These are phyloP conservation scores for Julus scandinavius DNA, from an alignment of 2,888 invertebrate species.

Conservation along the genomic window DNA sequence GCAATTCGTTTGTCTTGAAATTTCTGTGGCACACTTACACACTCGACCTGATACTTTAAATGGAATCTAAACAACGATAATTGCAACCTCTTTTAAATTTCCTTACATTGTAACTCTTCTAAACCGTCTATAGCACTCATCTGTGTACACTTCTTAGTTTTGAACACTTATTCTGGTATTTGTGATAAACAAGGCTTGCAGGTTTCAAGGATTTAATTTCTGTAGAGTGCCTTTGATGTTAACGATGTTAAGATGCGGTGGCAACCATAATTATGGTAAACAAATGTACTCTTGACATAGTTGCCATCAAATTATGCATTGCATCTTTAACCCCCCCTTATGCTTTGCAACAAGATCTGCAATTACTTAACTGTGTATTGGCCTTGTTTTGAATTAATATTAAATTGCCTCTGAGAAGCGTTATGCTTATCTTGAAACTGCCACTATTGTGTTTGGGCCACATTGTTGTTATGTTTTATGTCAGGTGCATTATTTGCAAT, in stretches of 20 bases:
- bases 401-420: too few relatives aligned
- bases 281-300: not conserved
- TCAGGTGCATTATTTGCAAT: too few relatives aligned
- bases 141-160: not conserved
- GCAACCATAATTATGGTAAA: not conserved
- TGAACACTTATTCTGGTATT: not conserved
- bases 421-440: too few relatives aligned
- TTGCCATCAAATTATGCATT: not conserved
- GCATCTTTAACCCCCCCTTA: too few relatives aligned
- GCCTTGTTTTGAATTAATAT: too few relatives aligned
- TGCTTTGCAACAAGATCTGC: too few relatives aligned
- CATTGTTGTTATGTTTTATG: too few relatives aligned
- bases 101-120: not conserved
- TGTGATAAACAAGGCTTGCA: not conserved
- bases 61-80: not conserved
- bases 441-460: too few relatives aligned
- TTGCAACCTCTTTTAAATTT: slow-evolving; percentile 6
- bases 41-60: not conserved
- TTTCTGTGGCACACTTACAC: not conserved
- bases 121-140: not conserved
- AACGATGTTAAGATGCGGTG: not conserved
- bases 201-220: not conserved
- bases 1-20: not conserved
- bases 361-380: too few relatives aligned
- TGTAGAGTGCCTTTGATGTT: not conserved